Percentiles rank a stretch among this genome's conserved stretches.
phyloP scores from a whole-genome alignment of 2,888 invertebrate species.

The Paralinhomoeus sp. region DNA sequence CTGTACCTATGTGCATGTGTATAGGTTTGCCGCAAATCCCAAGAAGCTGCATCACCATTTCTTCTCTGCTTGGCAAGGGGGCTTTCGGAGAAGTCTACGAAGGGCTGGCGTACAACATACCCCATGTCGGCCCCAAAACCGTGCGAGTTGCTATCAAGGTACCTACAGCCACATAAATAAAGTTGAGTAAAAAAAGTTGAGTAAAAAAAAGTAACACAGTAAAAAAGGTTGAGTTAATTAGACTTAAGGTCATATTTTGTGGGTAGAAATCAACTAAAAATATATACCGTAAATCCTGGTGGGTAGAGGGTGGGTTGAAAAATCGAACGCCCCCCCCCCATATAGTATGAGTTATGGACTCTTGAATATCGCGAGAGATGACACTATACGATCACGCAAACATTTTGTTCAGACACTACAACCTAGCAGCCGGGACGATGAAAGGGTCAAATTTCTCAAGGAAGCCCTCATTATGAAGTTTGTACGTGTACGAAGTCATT shows the following conservation, averaged over 20 bases:
- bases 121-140: conserved; percentile 37
- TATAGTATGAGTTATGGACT: no score
- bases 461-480: conserved; percentile 77
- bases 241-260: no score
- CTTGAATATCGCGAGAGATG: no score
- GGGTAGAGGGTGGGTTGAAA: no score
- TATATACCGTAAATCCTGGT: no score
- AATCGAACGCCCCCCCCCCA: no score
- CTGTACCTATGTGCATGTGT: no score
- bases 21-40: conserved; percentile 60
- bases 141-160: conserved; percentile 71
- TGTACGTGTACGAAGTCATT: no score
- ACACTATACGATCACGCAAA: no score
- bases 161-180: conserved; percentile 5
- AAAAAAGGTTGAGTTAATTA: no score
- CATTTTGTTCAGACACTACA: conserved; percentile 45
- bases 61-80: conserved; percentile 73
- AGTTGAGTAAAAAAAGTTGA: neutral
- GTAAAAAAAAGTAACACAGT: no score
- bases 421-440: conserved; percentile 56
- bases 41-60: conserved; percentile 58
- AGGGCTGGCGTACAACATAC: conserved; percentile 51
- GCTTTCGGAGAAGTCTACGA: conserved; percentile 94
- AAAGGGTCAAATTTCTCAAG: conserved; percentile 75
- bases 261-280: no score